A percentile compares a stretch with the other conserved stretches of the same genome.
Conservation (phyloP, 2,113 vertebrate species). For the Todiramphus saurophagus region DNA sequence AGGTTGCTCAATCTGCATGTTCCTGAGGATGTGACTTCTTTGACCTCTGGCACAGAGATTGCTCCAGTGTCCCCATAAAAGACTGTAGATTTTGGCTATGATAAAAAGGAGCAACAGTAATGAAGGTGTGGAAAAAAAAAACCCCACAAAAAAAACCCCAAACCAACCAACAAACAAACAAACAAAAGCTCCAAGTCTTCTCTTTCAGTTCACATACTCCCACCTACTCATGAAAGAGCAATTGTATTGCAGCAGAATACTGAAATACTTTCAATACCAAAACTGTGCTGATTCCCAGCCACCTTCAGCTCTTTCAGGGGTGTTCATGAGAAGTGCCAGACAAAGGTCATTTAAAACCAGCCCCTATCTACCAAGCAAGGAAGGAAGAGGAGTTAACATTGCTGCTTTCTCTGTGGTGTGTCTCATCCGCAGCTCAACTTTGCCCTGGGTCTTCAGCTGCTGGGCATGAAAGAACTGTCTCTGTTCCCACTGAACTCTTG, state of each 20-base stretch:
- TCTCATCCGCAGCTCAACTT: neutral
- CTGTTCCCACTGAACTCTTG: neutral
- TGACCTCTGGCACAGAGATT: neutral
- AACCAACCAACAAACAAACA: neutral
- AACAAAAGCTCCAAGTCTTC: neutral
- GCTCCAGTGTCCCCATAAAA: neutral
- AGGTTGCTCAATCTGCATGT: neutral
- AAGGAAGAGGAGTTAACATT: neutral
- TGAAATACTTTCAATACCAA: neutral
- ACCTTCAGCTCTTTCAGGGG: neutral
- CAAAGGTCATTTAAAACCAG: neutral
- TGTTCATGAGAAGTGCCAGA: neutral
- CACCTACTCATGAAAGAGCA: neutral
- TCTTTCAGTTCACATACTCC: neutral
- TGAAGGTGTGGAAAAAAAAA: neutral
- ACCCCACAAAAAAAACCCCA: neutral
- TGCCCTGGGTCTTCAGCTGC: neutral
- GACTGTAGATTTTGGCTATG: neutral
- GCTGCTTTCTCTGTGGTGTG: neutral
- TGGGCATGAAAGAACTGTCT: neutral
- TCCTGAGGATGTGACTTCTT: neutral
- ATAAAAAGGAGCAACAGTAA: neutral
- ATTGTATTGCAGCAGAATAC: neutral
- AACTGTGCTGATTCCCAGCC: neutral
- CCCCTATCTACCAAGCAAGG: neutral